A percentile compares a stretch with the other conserved stretches of the same genome.
These are phyloP conservation scores for Bubo bubo DNA, from an alignment of 2,113 vertebrate genomes.

Conservation along the genomic window DNA sequence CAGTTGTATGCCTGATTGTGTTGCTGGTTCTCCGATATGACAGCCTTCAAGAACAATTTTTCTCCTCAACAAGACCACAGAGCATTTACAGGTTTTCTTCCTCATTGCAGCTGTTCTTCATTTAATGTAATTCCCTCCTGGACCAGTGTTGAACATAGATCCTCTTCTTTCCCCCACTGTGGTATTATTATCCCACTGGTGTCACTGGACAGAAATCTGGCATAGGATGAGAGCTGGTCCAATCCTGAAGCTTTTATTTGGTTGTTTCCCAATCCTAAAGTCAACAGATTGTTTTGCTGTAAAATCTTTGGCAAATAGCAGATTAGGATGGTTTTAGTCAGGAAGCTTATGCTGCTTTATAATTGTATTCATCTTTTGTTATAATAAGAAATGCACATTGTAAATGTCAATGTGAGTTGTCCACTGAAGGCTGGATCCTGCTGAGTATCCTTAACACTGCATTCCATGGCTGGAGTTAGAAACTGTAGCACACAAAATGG, in stretches of 20 bases:
- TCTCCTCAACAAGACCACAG: slow-evolving; percentile 13
- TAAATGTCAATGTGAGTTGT: background rate
- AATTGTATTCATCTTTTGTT: background rate
- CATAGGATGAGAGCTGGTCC: background rate
- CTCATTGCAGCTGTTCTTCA: background rate
- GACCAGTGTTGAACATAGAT: background rate
- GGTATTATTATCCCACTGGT: background rate
- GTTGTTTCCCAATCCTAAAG: background rate
- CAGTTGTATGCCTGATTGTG: slow-evolving; percentile 12
- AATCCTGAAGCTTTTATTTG: background rate
- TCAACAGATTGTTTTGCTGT: background rate
- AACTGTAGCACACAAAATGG: background rate
- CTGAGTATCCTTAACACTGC: background rate
- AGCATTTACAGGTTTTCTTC: slow-evolving; percentile 19
- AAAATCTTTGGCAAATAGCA: background rate
- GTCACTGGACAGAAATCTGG: background rate
- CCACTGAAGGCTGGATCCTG: background rate
- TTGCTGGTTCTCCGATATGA: background rate
- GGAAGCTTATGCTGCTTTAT: background rate
- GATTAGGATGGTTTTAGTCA: background rate
- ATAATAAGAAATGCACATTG: background rate
- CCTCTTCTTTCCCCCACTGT: background rate
- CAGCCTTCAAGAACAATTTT: background rate
- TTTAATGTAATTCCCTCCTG: background rate
- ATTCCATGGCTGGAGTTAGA: background rate